These are phyloP conservation scores for Corythornis madagascariensis DNA, from an alignment of 2,113 vertebrate genomes.

Conservation along the genomic window DNA sequence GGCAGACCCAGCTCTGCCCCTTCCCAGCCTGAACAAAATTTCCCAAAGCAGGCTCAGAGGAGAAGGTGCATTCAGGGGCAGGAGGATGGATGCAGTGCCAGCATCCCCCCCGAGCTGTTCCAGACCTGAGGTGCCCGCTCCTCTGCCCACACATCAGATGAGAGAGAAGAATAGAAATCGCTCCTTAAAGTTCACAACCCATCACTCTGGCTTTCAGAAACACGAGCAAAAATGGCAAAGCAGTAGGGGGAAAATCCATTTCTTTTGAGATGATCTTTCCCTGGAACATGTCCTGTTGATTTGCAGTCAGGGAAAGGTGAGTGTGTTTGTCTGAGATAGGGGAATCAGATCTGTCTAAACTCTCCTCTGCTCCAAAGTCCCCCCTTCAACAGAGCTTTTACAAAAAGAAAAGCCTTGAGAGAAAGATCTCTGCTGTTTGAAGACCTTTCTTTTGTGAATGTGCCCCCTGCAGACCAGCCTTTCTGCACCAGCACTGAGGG, in stretches of 20 bases:
- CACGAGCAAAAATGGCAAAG: constrained; percentile 54
- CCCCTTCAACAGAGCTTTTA: not conserved
- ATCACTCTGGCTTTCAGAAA: constrained; percentile 42
- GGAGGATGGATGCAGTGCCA: not conserved
- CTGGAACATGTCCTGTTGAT: constrained; percentile 45
- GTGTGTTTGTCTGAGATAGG: constrained; percentile 48
- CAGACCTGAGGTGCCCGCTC: not conserved
- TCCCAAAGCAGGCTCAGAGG: not conserved
- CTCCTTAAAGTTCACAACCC: constrained; percentile 48
- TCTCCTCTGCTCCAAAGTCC: not conserved
- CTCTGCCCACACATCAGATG: not conserved
- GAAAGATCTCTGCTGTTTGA: not conserved
- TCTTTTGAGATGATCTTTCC: constrained; percentile 41
- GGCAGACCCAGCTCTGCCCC: not conserved
- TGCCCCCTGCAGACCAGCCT: not conserved
- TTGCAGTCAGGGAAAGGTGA: constrained; percentile 11
- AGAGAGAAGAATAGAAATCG: constrained; percentile 35
- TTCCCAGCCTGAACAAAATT: not conserved
- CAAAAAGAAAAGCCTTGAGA: not conserved
- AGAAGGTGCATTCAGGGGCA: not conserved
- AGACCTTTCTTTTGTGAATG: not conserved
- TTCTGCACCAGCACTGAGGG: fast-evolving
- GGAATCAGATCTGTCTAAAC: constrained; percentile 45
- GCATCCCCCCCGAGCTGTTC: not conserved
- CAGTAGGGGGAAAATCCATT: constrained; percentile 58